A percentile compares a stretch with the other conserved stretches of the same genome.
Conservation (phyloP, 2,797 vertebrate species). For the Ctenosaura bakeri region DNA sequence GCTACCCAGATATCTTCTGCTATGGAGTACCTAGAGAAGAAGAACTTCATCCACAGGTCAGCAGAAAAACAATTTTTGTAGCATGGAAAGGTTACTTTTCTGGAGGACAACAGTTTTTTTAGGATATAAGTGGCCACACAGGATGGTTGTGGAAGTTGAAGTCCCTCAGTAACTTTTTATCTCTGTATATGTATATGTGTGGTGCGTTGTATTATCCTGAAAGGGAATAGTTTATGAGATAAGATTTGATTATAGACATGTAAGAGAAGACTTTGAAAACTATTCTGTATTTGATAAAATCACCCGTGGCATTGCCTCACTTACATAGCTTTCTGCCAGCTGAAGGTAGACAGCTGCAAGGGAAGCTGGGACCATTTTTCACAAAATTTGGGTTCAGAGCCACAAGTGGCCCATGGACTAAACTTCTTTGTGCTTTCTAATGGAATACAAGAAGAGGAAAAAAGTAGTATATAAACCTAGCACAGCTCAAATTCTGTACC, state of each 20-base stretch:
- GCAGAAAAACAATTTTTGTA: constrained; percentile 6
- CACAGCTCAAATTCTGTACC: background rate
- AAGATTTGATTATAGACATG: background rate
- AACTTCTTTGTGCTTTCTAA: no score
- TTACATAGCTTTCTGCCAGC: background rate
- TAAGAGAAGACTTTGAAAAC: background rate
- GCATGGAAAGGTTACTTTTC: background rate
- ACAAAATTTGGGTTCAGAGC: no score
- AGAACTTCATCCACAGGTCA: constrained; percentile 98
- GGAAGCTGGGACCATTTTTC: no score
- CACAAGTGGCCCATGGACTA: no score
- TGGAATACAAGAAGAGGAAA: background rate
- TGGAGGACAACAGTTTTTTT: no score
- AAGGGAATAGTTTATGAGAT: background rate
- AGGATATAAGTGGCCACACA: no score
- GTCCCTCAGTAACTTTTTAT: no score
- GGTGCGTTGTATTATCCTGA: background rate
- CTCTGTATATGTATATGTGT: background rate
- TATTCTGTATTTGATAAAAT: background rate
- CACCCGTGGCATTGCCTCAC: background rate
- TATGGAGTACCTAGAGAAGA: constrained; percentile 99
- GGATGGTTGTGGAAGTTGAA: no score
- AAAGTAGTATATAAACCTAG: background rate
- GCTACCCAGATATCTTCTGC: constrained; percentile 99
- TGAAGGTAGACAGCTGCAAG: background rate